phyloP scores from a whole-genome alignment of 2,888 invertebrate species.

The Rhimphoctona megacephalus region DNA sequence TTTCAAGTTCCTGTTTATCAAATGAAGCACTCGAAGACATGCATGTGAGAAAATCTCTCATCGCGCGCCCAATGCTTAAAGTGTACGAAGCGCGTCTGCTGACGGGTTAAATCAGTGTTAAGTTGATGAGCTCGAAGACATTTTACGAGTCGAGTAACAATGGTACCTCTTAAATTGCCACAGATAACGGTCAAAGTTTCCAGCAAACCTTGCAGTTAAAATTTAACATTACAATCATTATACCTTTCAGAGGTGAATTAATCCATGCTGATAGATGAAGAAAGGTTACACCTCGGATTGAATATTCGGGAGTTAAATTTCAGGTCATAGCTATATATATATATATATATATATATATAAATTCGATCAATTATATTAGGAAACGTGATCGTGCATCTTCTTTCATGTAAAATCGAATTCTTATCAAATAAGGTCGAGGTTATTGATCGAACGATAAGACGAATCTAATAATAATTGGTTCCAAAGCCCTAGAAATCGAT shows the following conservation, averaged over 20 bases:
- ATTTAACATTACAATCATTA: slow-evolving; percentile 17
- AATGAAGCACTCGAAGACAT: too few species aligned
- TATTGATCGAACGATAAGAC: not conserved
- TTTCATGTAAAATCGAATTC: not conserved
- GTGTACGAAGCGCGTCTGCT: too few species aligned
- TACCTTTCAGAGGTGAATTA: slow-evolving; percentile 14
- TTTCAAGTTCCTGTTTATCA: too few species aligned
- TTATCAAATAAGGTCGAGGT: slow-evolving; percentile 7
- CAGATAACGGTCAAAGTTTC: slow-evolving; percentile 45
- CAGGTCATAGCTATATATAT: too few species aligned
- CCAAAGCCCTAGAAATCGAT: not conserved
- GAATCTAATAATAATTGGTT: not conserved
- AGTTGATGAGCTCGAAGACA: slow-evolving; percentile 28
- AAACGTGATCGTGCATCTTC: not conserved
- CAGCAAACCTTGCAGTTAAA: slow-evolving; percentile 1
- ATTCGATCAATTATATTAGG: slow-evolving; percentile 11
- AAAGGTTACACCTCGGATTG: slow-evolving; percentile 11
- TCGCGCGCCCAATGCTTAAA: too few species aligned
- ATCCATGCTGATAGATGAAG: slow-evolving; percentile 36
- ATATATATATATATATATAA: too few species aligned
- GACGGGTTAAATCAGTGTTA: not conserved
- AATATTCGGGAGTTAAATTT: slow-evolving; percentile 4
- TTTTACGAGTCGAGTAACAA: slow-evolving; percentile 52
- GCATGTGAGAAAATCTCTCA: too few species aligned
- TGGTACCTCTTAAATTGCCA: not conserved